A percentile compares a stretch with the other conserved stretches of the same genome.
These are phyloP conservation scores for Microcebus lehilahytsara DNA, from an alignment of 2,113 vertebrate genomes.

Conservation along the genomic window DNA sequence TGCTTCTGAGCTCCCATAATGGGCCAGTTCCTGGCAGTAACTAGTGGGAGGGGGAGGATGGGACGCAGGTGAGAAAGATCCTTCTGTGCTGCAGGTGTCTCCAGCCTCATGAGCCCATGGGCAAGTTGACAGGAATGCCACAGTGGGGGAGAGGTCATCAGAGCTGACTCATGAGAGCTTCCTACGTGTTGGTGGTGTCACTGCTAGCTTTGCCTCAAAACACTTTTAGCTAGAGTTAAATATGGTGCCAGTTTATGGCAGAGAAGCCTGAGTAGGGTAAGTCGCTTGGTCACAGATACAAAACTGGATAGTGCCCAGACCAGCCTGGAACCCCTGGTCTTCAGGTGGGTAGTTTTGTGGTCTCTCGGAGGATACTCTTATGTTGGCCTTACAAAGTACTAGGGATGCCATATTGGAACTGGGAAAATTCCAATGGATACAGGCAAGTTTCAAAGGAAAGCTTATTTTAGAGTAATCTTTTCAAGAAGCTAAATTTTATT, in stretches of 20 bases:
- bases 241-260: no score
- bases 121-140: no score
- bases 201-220: neutral
- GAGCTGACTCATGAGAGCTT: fast-evolving
- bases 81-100: neutral
- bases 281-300: neutral
- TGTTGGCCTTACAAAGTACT: neutral
- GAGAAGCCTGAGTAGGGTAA: neutral
- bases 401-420: neutral
- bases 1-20: neutral
- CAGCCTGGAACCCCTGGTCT: neutral
- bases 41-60: neutral
- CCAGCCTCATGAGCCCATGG: neutral
- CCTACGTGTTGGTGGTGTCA: neutral
- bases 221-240: neutral
- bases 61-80: neutral
- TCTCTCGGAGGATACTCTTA: neutral
- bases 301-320: neutral
- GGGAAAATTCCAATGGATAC: neutral
- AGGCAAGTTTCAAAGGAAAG: neutral
- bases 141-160: neutral
- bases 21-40: neutral
- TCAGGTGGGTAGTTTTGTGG: neutral
- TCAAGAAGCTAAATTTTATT: neutral
- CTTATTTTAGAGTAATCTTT: neutral